Conservation (phyloP, 2,888 invertebrate genomes). For the Beris chalybata region DNA sequence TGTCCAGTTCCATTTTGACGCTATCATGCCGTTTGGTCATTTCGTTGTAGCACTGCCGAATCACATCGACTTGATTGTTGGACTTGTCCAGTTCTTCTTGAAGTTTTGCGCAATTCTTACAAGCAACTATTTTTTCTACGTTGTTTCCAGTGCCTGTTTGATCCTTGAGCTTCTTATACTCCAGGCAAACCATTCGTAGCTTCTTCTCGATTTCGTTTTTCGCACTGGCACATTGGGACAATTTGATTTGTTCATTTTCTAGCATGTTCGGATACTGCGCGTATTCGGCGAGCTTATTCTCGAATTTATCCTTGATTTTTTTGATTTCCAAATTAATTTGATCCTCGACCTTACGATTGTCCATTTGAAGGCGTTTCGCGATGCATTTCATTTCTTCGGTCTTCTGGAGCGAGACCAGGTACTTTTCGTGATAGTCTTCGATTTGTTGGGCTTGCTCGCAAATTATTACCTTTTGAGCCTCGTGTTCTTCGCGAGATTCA, state of each 20-base stretch:
- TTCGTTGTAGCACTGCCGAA: constrained; percentile 5
- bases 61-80: neutral
- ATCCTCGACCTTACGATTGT: constrained; percentile 50
- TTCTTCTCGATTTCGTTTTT: constrained; percentile 48
- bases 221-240: constrained; percentile 47
- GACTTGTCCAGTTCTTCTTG: constrained; percentile 4
- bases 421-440: constrained; percentile 50
- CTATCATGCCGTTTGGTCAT: constrained; percentile 44
- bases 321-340: constrained; percentile 52
- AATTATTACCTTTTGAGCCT: constrained; percentile 49
- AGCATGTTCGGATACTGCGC: constrained; percentile 49
- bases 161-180: constrained; percentile 46
- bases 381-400: constrained; percentile 52
- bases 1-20: constrained; percentile 47
- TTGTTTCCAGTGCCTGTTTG: neutral
- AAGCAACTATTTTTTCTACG: neutral
- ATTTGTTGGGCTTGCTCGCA: constrained; percentile 50
- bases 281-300: constrained; percentile 49
- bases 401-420: constrained; percentile 50
- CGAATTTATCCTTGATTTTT: constrained; percentile 48
- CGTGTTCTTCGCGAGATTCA: constrained; percentile 50
- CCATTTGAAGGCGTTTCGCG: constrained; percentile 49
- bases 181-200: constrained; percentile 51
- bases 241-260: constrained; percentile 49
- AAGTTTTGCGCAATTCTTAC: neutral